Evolutionary conservation across 2,113 vertebrate species (phyloP).

Genomic region (Hystrix brachyura): DNA sequence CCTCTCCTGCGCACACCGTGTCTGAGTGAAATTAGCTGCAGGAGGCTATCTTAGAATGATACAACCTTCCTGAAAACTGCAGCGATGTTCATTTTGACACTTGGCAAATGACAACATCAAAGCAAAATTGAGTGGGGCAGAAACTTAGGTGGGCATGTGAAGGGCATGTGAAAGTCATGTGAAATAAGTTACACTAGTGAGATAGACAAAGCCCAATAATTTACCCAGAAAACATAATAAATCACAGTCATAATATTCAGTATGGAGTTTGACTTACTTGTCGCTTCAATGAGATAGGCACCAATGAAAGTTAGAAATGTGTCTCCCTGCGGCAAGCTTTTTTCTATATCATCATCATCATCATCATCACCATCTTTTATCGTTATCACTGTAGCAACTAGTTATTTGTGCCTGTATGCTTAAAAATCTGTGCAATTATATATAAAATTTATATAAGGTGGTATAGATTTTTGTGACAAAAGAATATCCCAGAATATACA

Average conservation of each 20-base stretch:
- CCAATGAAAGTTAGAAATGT: neutral
- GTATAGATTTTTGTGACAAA: neutral
- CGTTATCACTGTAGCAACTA: neutral
- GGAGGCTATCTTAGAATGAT: neutral
- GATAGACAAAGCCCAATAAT: neutral
- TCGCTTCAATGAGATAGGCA: neutral
- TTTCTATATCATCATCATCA: neutral
- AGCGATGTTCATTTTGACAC: neutral
- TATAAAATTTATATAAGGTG: neutral
- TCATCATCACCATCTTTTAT: neutral
- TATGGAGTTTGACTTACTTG: neutral
- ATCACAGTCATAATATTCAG: neutral
- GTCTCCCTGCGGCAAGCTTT: neutral
- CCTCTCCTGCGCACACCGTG: neutral
- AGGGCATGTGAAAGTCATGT: neutral
- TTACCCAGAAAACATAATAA: neutral
- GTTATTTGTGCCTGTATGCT: neutral
- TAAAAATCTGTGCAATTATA: neutral
- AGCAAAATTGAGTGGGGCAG: neutral
- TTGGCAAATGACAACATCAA: neutral
- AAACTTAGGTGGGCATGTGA: neutral
- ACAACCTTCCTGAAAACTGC: neutral
- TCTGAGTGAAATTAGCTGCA: neutral
- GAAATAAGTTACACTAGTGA: neutral
- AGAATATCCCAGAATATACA: neutral